These are phyloP conservation scores for Monomorium pharaonis DNA, from an alignment of 1,140 invertebrate species.

Conservation along the genomic window DNA sequence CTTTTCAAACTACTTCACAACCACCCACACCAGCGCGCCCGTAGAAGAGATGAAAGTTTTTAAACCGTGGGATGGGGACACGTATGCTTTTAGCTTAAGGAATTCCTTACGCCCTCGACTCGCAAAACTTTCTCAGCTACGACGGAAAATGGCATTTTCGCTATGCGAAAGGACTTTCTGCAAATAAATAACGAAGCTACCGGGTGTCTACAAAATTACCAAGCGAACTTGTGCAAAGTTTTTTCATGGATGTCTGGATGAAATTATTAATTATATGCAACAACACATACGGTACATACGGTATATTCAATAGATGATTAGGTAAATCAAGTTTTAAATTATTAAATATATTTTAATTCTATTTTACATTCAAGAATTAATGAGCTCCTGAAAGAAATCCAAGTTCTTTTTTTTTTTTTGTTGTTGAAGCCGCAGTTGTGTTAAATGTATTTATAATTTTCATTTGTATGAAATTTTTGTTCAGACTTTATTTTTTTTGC, in stretches of 20 bases:
- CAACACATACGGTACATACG: neutral
- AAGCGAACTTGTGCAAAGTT: conserved; percentile 34
- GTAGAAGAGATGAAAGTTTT: conserved; percentile 62
- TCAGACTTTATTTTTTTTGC: no score
- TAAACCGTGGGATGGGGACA: conserved; percentile 43
- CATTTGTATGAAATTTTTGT: no score
- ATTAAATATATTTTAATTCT: neutral
- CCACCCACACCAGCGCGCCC: conserved; percentile 50
- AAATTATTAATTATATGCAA: neutral
- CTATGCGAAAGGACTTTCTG: conserved; percentile 41
- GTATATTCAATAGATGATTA: neutral
- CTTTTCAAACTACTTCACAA: conserved; percentile 73
- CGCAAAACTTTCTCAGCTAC: conserved; percentile 51
- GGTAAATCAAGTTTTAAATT: neutral
- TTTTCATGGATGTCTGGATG: neutral
- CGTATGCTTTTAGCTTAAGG: conserved; percentile 58
- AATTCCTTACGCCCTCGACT: conserved; percentile 59
- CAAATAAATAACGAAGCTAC: conserved; percentile 54
- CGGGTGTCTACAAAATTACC: conserved; percentile 26
- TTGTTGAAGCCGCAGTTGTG: neutral
- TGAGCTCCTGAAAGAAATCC: neutral
- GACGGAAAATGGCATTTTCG: conserved; percentile 47
- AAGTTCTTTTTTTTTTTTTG: neutral
- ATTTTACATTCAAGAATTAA: conserved; percentile 13
- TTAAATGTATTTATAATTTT: neutral